Percentiles rank a stretch among this genome's conserved stretches.
These are phyloP conservation scores for Tipula unca DNA, from an alignment of 2,888 invertebrate genomes.

Conservation along the genomic window DNA sequence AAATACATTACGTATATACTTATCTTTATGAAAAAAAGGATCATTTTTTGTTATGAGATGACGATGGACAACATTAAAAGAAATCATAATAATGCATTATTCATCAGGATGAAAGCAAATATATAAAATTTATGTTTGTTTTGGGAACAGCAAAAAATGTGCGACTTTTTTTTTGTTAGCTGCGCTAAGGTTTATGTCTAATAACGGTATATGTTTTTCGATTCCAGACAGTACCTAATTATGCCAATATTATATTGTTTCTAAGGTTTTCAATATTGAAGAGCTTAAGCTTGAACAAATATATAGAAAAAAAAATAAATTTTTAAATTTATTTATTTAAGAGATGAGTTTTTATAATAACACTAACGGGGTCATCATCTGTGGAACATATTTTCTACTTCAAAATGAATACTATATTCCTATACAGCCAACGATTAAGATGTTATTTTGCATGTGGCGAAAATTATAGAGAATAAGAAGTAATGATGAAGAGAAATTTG, in stretches of 20 bases:
- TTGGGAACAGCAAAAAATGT: not conserved
- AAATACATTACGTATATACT: not conserved
- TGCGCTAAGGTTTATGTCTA: not conserved
- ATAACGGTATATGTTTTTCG: not conserved
- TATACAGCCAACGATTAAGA: no score
- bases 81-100: constrained; percentile 14
- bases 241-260: not conserved
- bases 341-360: no score
- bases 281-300: not conserved
- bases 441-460: no score
- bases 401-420: no score
- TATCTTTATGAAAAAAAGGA: not conserved
- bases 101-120: not conserved
- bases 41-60: not conserved
- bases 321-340: no score
- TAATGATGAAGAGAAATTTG: no score
- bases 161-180: not conserved
- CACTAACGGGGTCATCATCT: no score
- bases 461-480: no score
- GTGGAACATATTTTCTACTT: no score
- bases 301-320: not conserved
- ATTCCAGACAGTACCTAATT: not conserved
- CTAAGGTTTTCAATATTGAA: not conserved
- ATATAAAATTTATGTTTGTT: not conserved
- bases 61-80: constrained; percentile 2